A percentile compares a stretch with the other conserved stretches of the same genome.
Conservation (phyloP, 1,140 invertebrate species). For the Armadillidium nasatum region DNA sequence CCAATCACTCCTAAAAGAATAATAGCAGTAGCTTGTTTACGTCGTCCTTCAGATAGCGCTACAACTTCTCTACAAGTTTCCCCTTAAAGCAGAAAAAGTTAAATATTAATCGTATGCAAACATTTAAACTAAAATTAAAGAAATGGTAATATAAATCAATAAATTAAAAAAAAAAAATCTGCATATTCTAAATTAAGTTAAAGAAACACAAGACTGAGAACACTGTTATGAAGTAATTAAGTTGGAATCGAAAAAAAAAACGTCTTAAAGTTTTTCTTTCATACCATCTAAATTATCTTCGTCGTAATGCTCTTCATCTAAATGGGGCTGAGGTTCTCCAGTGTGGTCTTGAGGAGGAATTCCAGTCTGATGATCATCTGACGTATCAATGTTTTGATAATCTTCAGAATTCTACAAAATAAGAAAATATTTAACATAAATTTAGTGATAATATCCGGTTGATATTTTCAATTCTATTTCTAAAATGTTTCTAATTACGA, state of each 20-base stretch:
- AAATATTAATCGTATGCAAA: slow-evolving; percentile 7
- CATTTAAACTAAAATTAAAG: too few species aligned
- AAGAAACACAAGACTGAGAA: too few species aligned
- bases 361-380: background rate
- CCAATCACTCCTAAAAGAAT: slow-evolving; percentile 95
- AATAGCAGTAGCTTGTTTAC: slow-evolving; percentile 95
- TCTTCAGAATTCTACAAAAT: background rate
- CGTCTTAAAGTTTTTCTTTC: too few species aligned
- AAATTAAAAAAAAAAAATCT: too few species aligned
- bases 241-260: too few species aligned
- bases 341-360: background rate
- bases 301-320: slow-evolving; percentile 40
- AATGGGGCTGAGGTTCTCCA: slow-evolving; percentile 34
- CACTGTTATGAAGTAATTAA: too few species aligned
- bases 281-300: slow-evolving; percentile 45
- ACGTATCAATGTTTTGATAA: background rate
- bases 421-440: too few species aligned
- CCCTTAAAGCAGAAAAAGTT: slow-evolving; percentile 20
- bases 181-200: too few species aligned
- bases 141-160: too few species aligned
- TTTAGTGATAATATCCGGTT: too few species aligned
- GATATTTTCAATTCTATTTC: too few species aligned
- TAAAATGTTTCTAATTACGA: too few species aligned
- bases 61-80: slow-evolving; percentile 36
- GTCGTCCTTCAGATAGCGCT: slow-evolving; percentile 64